Evolutionary conservation across 2,797 vertebrate species (phyloP).

Genomic region (Holocentrus rufus): DNA sequence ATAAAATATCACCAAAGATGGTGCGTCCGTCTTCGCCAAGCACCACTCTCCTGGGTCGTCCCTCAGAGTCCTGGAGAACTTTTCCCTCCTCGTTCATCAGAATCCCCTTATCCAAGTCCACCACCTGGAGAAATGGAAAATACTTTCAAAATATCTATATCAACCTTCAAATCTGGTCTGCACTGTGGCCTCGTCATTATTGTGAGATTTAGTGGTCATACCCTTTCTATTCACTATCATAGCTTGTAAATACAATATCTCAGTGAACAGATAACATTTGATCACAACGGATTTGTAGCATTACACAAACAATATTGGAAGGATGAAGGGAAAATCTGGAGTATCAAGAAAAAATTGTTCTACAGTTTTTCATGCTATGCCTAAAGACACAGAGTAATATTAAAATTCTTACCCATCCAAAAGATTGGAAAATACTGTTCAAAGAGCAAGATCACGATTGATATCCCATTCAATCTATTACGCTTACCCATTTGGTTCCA

Average conservation of each 20-base stretch:
- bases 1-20: constrained; percentile 88
- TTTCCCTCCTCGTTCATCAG: constrained; percentile 93
- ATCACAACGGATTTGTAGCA: not conserved
- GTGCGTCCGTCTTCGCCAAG: constrained; percentile 95
- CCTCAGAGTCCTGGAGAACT: constrained; percentile 94
- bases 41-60: constrained; percentile 91
- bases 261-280: not conserved
- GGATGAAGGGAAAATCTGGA: not conserved
- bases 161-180: not conserved
- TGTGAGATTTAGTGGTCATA: not conserved
- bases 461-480: constrained; percentile 8
- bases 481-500: constrained; percentile 94
- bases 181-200: not conserved
- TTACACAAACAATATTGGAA: not conserved
- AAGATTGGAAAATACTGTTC: not conserved
- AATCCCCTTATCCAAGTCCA: constrained; percentile 91
- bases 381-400: no score
- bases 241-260: not conserved
- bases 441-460: constrained; percentile 3
- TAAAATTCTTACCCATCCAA: no score
- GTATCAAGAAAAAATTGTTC: no score
- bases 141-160: not conserved
- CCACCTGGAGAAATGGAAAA: constrained; percentile 79
- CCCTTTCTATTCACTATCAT: not conserved
- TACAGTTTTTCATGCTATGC: no score